Evolutionary conservation across 1,140 invertebrate genomes (phyloP).

Genomic region (Eriocheir sinensis): DNA sequence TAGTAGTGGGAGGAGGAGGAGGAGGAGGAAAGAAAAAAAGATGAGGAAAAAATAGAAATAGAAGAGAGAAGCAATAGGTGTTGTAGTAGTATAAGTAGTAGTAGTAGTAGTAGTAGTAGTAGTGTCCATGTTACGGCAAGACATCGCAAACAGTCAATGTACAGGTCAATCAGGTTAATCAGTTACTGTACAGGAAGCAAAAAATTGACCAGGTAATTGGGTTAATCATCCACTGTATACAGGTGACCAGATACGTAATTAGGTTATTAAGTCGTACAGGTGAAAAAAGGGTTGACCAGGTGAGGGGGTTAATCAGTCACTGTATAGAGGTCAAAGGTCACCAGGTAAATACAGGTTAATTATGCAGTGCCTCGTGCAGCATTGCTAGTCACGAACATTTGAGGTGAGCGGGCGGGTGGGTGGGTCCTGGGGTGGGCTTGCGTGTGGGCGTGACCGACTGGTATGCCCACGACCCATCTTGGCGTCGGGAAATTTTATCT

Average conservation of each 20-base stretch:
- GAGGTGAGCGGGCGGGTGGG: slow-evolving; percentile 61
- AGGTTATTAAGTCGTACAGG: background rate
- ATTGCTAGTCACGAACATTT: slow-evolving; percentile 61
- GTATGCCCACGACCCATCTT: slow-evolving; percentile 67
- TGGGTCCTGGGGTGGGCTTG: background rate
- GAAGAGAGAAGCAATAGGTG: no score
- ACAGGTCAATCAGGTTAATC: no score
- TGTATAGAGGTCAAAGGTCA: slow-evolving; percentile 29
- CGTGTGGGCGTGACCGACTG: slow-evolving; percentile 58
- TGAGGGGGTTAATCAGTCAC: no score
- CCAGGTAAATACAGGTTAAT: background rate
- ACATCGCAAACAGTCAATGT: no score
- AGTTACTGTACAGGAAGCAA: no score
- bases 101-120: no score
- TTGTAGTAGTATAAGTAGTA: no score
- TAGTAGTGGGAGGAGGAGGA: no score
- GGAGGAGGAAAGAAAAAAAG: no score
- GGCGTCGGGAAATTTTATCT: slow-evolving; percentile 65
- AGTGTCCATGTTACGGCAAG: background rate
- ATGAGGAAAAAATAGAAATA: no score
- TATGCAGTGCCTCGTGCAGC: background rate
- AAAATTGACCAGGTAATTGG: no score
- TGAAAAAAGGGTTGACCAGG: background rate
- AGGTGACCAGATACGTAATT: background rate
- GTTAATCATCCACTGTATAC: background rate